Evolutionary conservation across 2,888 invertebrate genomes (phyloP).

Genomic region (Leucoma salicis): DNA sequence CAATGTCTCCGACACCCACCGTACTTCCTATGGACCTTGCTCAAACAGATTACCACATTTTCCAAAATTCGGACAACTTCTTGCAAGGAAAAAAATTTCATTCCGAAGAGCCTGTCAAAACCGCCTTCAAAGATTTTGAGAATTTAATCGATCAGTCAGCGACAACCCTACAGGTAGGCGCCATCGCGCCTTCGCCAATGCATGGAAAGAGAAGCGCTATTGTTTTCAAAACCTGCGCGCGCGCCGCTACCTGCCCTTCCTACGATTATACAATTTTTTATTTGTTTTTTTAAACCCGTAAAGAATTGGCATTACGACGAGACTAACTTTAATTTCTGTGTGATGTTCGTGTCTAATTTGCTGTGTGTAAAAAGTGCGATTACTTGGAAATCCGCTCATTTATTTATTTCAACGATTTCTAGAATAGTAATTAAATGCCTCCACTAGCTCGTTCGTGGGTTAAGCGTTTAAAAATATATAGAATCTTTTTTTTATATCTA

Average conservation of each 20-base stretch:
- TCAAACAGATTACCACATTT: too few species aligned
- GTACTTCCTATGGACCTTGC: too few species aligned
- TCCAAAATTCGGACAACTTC: too few species aligned
- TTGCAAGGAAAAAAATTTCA: too few species aligned
- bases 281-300: slow-evolving; percentile 14
- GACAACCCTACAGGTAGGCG: slow-evolving; percentile 45
- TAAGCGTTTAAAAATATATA: too few species aligned
- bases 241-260: slow-evolving; percentile 44
- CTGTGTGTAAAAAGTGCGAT: slow-evolving; percentile 3
- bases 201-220: slow-evolving; percentile 37
- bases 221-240: slow-evolving; percentile 41
- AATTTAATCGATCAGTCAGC: slow-evolving; percentile 3
- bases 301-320: slow-evolving; percentile 29
- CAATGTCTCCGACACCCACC: too few species aligned
- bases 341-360: slow-evolving; percentile 4
- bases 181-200: slow-evolving; percentile 40
- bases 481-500: too few species aligned
- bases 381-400: slow-evolving; percentile 1
- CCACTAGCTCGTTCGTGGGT: too few species aligned
- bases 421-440: too few species aligned
- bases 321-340: slow-evolving; percentile 16
- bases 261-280: slow-evolving; percentile 34
- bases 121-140: too few species aligned
- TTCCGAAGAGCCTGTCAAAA: too few species aligned
- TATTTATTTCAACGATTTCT: background rate